Evolutionary conservation across 2,888 invertebrate species (phyloP).

Genomic region (Drosophila acutilabella): DNA sequence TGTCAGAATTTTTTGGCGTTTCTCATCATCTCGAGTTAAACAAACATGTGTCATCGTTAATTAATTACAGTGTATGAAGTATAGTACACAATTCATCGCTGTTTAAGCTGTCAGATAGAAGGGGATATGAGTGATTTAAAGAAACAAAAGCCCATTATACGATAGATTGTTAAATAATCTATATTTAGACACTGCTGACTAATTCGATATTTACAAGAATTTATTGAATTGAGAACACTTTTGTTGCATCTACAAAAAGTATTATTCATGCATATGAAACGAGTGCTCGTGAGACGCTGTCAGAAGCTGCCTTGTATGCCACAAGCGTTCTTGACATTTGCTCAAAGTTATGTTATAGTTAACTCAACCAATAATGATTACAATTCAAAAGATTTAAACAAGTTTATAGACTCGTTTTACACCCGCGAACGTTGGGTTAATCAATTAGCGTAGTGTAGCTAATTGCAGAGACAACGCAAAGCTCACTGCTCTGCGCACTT

Average conservation of each 20-base stretch:
- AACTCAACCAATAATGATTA: not conserved
- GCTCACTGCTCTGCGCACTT: conserved; percentile 13
- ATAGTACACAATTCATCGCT: conserved; percentile 17
- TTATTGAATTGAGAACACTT: conserved; percentile 11
- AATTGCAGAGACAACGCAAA: conserved; percentile 60
- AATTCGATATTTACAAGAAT: conserved; percentile 16
- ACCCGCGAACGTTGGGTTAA: conserved; percentile 23
- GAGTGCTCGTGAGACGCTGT: conserved; percentile 5
- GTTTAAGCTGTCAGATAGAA: conserved; percentile 29
- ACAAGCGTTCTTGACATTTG: conserved; percentile 28
- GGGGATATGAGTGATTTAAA: conserved; percentile 32
- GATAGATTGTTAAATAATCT: conserved; percentile 37
- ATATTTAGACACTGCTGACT: conserved; percentile 28
- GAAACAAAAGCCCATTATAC: conserved; percentile 13
- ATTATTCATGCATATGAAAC: conserved; percentile 9
- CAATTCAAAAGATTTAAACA: conserved; percentile 24
- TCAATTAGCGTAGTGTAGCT: conserved; percentile 58
- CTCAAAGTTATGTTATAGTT: conserved; percentile 20
- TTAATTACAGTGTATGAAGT: conserved; percentile 51
- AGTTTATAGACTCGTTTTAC: conserved; percentile 11
- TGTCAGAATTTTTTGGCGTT: conserved; percentile 26
- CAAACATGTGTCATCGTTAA: conserved; percentile 69
- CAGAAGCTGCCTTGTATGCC: conserved; percentile 1
- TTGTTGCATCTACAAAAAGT: conserved; percentile 10
- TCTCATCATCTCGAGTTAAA: conserved; percentile 42